A percentile compares a stretch with the other conserved stretches of the same genome.
Evolutionary conservation across 2,797 vertebrate genomes (phyloP).

Genomic region (Peromyscus nudipes): DNA sequence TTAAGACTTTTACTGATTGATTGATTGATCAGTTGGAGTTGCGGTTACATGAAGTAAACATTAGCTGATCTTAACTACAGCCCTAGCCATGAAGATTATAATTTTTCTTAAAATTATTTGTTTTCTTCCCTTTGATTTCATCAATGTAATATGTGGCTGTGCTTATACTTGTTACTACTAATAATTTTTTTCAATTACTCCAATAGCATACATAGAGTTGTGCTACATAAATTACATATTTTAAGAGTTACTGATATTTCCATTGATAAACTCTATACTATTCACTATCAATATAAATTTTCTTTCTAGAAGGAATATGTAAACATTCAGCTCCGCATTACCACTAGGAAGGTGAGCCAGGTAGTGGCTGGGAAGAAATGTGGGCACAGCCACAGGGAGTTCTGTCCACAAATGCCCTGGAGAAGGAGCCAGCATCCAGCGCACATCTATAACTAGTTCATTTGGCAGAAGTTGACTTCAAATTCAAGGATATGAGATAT

Average conservation of each 20-base stretch:
- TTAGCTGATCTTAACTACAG: neutral
- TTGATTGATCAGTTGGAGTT: neutral
- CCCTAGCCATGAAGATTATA: neutral
- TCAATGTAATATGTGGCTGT: neutral
- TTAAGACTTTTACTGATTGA: neutral
- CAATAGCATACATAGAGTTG: neutral
- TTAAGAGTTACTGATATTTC: neutral
- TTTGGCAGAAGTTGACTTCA: neutral
- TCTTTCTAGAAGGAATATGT: neutral
- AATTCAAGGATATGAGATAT: neutral
- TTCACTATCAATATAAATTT: neutral
- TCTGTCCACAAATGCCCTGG: neutral
- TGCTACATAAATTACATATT: neutral
- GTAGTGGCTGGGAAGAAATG: neutral
- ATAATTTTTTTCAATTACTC: constrained; percentile 14
- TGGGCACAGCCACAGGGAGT: neutral
- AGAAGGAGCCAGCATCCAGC: neutral
- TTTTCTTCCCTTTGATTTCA: neutral
- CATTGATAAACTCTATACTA: neutral
- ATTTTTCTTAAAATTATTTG: neutral
- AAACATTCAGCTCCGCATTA: neutral
- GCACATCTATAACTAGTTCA: neutral
- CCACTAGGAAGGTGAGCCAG: neutral
- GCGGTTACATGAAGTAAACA: neutral
- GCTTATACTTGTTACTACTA: neutral